Evolutionary conservation across 1,140 invertebrate genomes (phyloP), one percentile per base, ranked within the genome.

Genomic region (Alviniconcha marisindica): DNA sequence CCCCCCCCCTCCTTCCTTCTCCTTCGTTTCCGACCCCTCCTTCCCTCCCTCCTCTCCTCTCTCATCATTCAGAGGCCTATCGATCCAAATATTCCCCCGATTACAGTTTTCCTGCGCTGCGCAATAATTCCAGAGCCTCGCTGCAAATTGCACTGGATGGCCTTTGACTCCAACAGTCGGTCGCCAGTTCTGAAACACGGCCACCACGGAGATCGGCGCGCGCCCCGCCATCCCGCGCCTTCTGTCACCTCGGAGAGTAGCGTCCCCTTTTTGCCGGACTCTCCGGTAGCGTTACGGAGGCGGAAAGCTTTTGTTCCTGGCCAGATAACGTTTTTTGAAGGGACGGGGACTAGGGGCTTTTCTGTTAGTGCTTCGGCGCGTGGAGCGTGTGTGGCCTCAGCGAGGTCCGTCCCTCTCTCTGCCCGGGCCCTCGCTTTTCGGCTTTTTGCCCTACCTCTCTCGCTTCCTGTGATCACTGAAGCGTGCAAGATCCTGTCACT

Each of bases 51-150:
- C n/a, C n/a, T n/a, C n/a, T n/a, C n/a, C n/a, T n/a, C n/a, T n/a
- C n/a, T n/a, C n/a, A n/a, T n/a, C n/a, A 12, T 60, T 60, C 56
- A 60, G 10, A 5, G 56, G 3, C 10, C 54, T 28, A 66, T 69
- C 78, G 78, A 80, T 80, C 56, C 31, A 33, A 60, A 80, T 80
- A 80, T 80, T 80, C 78, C 78, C 56, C 48, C 78, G 56, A 80
- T 80, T 80, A 80, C 78, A 80, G 31, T 80, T 80, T 80, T 63
- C 78, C 78, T 38, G 56, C 56, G 56, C 60, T 69, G 78, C 78
- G 60, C 60, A 80, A 80, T 80, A 80, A 80, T 80, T 63, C 78
- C 78, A 66, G 78, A 56, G 78, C 78, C 69, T 80, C 78, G 54
- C 44, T 80, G 78, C 78, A 80, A 80, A 80, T 80, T 80, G 78